A percentile compares a stretch with the other conserved stretches of the same genome.
These are phyloP conservation scores for Suncus etruscus DNA, from an alignment of 2,113 vertebrate genomes.

Conservation along the genomic window DNA sequence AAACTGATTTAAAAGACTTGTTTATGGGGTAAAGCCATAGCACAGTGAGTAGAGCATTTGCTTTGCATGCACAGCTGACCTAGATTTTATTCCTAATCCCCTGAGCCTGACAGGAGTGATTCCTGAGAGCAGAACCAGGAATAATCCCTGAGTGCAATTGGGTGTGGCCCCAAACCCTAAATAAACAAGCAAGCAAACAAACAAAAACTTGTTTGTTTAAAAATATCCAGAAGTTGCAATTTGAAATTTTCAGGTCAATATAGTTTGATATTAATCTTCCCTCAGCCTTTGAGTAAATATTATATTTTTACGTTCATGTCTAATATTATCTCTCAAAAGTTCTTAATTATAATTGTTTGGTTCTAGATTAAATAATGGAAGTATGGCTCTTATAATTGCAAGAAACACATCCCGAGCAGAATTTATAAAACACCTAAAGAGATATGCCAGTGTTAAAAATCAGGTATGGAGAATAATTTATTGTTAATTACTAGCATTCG, in stretches of 20 bases:
- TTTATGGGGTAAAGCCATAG: neutral
- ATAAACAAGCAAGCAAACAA: neutral
- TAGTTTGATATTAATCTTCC: neutral
- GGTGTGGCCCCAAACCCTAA: too few species aligned
- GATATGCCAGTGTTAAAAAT: constrained; percentile 89
- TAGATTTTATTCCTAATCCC: too few species aligned
- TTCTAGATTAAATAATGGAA: constrained; percentile 94
- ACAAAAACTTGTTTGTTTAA: constrained; percentile 38
- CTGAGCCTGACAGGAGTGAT: too few species aligned
- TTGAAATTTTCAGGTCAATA: constrained; percentile 56
- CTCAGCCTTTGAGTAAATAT: constrained; percentile 19
- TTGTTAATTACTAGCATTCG: constrained; percentile 73
- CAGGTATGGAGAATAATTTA: constrained; percentile 85
- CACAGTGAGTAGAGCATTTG: too few species aligned
- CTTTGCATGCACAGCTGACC: too few species aligned
- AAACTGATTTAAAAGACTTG: constrained; percentile 46
- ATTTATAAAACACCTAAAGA: constrained; percentile 97
- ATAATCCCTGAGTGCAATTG: too few species aligned
- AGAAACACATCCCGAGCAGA: constrained; percentile 93
- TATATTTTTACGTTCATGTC: constrained; percentile 48
- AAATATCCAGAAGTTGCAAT: neutral
- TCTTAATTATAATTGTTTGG: constrained; percentile 55
- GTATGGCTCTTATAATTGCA: constrained; percentile 92
- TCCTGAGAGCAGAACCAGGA: too few species aligned
- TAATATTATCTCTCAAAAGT: constrained; percentile 1